Evolutionary conservation across 2,113 vertebrate genomes (phyloP), one percentile per base, ranked within the genome.

Genomic region (Cebus imitator): DNA sequence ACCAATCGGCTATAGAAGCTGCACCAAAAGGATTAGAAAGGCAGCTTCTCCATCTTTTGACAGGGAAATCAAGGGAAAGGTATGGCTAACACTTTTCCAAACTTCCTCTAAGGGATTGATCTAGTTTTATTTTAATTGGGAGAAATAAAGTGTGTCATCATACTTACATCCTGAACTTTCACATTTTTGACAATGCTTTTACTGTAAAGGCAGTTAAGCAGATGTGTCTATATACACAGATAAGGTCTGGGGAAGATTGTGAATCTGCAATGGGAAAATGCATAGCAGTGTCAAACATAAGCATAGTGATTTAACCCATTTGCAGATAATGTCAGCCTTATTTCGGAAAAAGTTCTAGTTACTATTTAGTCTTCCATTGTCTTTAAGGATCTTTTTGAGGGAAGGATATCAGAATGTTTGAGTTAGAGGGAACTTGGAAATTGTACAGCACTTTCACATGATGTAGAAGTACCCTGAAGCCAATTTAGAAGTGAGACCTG

Each of bases 351-450:
- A 61, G 48, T 61, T 79, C 35, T 88, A 85, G 30, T 17, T 70
- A 64, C 21, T 80, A 13, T 76, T 92, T 80, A 73, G 87, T 87
- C 55, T 55, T 81, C 16, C 12, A 78, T 21, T 73, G 20, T n/a
- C 82, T 70, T 58, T 10, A 66, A 75, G 45, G 18, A 48, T 40
- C 0, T 81, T 87, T 96, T 55, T 32, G 37, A 82, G 21, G 9
- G 16, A 88, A 14, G 3, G 25, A 75, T 72, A 43, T 50, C 5
- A 30, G 43, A 64, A 58, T 80, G 13, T 61, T 94, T 92, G 50
- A 37, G n/a, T 43, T 81, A 73, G 43, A 86, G 93, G 82, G 82
- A 87, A 96, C 25, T 58, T 75, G 16, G 64, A 88, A 80, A 90
- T 79, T 87, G 30, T 80, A 37, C 8, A 88, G 40, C 90, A 11